Evolutionary conservation across 2,113 vertebrate species (phyloP), one percentile per base, ranked within the genome.

Genomic region (Cyprinodon tularosa): DNA sequence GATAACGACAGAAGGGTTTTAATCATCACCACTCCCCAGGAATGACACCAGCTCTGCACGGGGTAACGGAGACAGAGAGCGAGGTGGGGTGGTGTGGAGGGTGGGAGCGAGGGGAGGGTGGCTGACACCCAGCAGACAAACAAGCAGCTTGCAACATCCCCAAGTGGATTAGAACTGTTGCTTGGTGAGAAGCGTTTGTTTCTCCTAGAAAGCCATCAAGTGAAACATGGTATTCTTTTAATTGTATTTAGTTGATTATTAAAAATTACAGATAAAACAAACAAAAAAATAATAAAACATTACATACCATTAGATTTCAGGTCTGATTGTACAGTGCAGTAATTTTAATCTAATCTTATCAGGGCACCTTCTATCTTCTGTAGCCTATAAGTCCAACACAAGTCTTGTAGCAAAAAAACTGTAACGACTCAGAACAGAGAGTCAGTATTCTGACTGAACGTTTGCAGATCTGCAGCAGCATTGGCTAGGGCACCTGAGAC

Each of bases 1-100:
- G 81, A 77, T 81, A 80, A 84, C 86, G 50, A 89, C 90, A 88
- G 91, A 85, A 90, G 91, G 90, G 82, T 90, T 92, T 93, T 92
- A 93, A 92, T 93, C 92, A 93, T 92, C 83, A 69, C 82, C 84
- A 82, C 90, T 89, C 90, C 86, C 91, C 89, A 48, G 91, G 90
- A 93, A 89, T 91, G 93, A 92, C 93, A 92, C 88, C 73, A 83
- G 77, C 85, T 63, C 85, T 63, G 50, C 80, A 82, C 86, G 84
- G 85, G 89, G 88, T 83, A 90, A 88, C 89, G 81, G 89, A 89
- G 91, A 91, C 71, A 80, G 88, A 86, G 83, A 73, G 75, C 37
- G 37, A 50, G 72, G 81, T 70, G 64, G 22, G 71, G 59, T 74
- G 66, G 62, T 13, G 62, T 17, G 62, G 38, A 38, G 29, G 62